Conservation (phyloP, 1,140 invertebrate genomes). For the Ostrea denselamellosa region DNA sequence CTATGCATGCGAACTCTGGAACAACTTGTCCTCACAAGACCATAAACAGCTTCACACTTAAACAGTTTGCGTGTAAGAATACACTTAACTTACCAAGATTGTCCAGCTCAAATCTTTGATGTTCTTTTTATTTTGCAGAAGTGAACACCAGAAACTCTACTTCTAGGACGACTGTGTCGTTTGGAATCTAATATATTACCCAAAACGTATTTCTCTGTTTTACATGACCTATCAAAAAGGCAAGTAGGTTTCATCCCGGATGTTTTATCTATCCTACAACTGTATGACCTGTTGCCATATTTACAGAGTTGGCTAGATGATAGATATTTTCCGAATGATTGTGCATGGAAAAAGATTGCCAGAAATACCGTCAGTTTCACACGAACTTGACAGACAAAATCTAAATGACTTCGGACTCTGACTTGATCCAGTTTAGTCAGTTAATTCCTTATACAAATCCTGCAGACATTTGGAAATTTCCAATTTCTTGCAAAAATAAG, state of each 20-base stretch:
- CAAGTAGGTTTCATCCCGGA: conserved; percentile 40
- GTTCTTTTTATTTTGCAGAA: background rate
- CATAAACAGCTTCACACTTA: background rate
- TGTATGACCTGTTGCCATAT: too few species aligned
- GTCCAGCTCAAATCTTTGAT: background rate
- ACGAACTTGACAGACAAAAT: too few species aligned
- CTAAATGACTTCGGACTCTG: too few species aligned
- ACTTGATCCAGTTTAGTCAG: too few species aligned
- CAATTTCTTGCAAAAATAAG: too few species aligned
- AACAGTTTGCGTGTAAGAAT: conserved; percentile 36
- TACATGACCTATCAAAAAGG: background rate
- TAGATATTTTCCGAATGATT: background rate
- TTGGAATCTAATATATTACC: background rate
- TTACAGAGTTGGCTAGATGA: background rate
- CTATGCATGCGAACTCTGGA: conserved; percentile 42
- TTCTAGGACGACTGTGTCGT: background rate
- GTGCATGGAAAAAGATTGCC: background rate
- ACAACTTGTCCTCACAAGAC: conserved; percentile 12
- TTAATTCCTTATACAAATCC: too few species aligned
- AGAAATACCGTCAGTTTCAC: background rate
- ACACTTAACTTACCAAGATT: too few species aligned
- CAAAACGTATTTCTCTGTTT: conserved; percentile 23
- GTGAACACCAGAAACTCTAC: conserved; percentile 1
- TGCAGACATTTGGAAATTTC: too few species aligned
- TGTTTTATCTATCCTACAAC: conserved; percentile 16